These are phyloP conservation scores for Phorcus lineatus DNA, from an alignment of 2,888 invertebrate species.

Conservation along the genomic window DNA sequence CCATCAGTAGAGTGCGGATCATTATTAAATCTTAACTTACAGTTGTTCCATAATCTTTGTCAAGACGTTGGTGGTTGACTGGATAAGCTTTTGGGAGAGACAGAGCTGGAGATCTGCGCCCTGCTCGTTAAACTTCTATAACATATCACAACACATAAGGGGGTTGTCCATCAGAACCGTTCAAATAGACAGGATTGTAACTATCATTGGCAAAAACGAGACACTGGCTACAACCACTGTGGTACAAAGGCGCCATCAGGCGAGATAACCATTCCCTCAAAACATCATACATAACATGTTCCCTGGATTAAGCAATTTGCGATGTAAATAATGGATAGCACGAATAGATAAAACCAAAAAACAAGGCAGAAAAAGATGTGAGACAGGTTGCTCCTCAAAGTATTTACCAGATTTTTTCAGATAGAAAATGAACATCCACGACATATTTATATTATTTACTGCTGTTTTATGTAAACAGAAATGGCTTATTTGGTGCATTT, in stretches of 20 bases:
- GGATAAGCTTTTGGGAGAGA: no score
- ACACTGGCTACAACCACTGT: neutral
- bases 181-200: no score
- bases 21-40: no score
- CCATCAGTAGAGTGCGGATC: no score
- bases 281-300: neutral
- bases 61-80: no score
- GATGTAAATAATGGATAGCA: neutral
- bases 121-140: no score
- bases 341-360: neutral
- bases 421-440: neutral
- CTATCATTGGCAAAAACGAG: no score
- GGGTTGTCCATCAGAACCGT: no score
- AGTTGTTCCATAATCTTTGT: no score
- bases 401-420: neutral
- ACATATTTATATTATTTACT: neutral
- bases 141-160: no score
- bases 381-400: neutral
- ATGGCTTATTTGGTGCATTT: neutral
- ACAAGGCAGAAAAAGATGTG: neutral
- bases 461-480: neutral
- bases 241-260: neutral
- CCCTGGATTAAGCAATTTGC: neutral
- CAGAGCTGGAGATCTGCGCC: no score
- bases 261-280: neutral